Conservation (phyloP, 1,140 invertebrate species). For the Zaprionus ornatus region DNA sequence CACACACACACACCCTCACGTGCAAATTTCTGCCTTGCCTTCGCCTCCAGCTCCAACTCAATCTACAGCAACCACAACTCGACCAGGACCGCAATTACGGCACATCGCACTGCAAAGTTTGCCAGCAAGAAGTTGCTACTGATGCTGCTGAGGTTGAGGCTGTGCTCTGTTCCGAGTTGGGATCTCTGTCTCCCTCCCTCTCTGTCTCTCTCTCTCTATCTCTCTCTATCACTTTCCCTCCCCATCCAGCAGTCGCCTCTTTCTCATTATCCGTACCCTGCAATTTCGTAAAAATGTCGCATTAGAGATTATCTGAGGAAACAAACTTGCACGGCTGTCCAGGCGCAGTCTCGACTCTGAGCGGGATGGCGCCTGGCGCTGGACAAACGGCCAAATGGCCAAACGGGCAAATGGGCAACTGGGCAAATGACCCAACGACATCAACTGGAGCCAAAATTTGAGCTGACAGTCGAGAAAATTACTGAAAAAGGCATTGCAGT, state of each 20-base stretch:
- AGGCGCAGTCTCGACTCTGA: background rate
- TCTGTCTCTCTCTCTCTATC: conserved; percentile 13
- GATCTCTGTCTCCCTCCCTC: background rate
- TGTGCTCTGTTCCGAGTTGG: background rate
- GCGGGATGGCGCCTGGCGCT: background rate
- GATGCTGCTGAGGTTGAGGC: background rate
- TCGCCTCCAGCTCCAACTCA: conserved; percentile 7
- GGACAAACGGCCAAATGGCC: conserved; percentile 32
- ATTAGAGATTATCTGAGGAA: conserved; percentile 81
- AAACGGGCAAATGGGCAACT: conserved; percentile 29
- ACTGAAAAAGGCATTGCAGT: conserved; percentile 79
- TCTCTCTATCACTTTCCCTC: conserved; percentile 3
- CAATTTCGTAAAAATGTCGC: conserved; percentile 82
- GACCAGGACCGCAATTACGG: conserved; percentile 59
- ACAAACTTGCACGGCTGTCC: conserved; percentile 72
- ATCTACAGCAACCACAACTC: conserved; percentile 19
- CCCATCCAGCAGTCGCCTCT: conserved; percentile 51
- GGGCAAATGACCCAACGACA: conserved; percentile 70
- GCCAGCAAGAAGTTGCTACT: background rate
- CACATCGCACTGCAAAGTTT: conserved; percentile 55
- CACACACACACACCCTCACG: background rate
- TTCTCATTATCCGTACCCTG: conserved; percentile 80
- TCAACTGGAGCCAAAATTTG: conserved; percentile 71
- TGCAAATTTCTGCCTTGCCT: conserved; percentile 33
- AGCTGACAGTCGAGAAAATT: conserved; percentile 81